phyloP scores from a whole-genome alignment of 2,797 vertebrate species.

The Sebastes vulpes region DNA sequence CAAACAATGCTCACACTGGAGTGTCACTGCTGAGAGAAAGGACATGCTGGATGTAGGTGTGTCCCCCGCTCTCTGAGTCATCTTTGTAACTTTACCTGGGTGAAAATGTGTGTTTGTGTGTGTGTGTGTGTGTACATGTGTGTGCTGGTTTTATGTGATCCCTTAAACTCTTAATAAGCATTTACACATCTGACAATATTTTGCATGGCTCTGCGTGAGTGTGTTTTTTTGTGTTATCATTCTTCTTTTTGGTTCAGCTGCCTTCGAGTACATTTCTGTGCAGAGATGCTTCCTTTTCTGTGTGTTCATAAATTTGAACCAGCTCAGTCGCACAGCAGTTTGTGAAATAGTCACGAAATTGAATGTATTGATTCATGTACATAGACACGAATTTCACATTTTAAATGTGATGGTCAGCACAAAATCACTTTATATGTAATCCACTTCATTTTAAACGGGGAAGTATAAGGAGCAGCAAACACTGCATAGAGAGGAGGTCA shows the following conservation, averaged over 20 bases:
- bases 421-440: too few relatives aligned
- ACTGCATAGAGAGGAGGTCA: too few relatives aligned
- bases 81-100: conserved; percentile 20
- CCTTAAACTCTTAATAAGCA: conserved; percentile 46
- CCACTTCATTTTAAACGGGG: too few relatives aligned
- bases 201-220: not conserved
- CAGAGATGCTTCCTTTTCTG: not conserved
- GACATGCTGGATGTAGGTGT: conserved; percentile 16
- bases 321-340: too few relatives aligned
- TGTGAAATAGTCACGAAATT: too few relatives aligned
- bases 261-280: not conserved
- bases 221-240: not conserved
- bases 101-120: not conserved
- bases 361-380: too few relatives aligned
- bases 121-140: not conserved
- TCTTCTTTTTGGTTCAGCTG: not conserved
- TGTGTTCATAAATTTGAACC: not conserved
- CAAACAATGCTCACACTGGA: conserved; percentile 42
- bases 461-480: too few relatives aligned
- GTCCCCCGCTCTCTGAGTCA: not conserved
- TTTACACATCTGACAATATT: conserved; percentile 26
- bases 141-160: conserved; percentile 14
- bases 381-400: too few relatives aligned
- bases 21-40: conserved; percentile 3
- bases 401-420: too few relatives aligned